Evolutionary conservation across 2,797 vertebrate genomes (phyloP), one percentile per base, ranked within the genome.

Genomic region (Parauchenoglanis ngamensis): DNA sequence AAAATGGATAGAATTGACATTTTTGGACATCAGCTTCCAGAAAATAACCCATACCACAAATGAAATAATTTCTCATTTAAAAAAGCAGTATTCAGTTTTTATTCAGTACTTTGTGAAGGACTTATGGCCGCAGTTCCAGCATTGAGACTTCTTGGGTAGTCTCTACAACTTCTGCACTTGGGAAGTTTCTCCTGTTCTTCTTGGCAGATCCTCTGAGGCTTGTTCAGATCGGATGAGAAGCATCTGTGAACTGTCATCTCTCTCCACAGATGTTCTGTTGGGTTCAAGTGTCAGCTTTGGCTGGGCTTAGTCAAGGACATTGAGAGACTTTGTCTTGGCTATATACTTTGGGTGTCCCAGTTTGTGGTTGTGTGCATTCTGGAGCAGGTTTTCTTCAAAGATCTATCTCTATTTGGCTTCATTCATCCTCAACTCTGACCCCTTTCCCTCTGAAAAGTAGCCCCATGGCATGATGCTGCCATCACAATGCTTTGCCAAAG

Each of bases 301-400:
- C 52, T 54, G 49, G 49, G 49, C n/a, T 77, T 77, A 31, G 25
- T 56, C 52, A 78, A 78, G 40, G 70, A 73, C 70, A 46, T 46
- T 73, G 10, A 23, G 21, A 54, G 75, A 31, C n/a, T 78, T 78
- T 78, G 15, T 77, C 75, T 77, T 77, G 49, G 75, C 52, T 77
- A 8, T 19, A 54, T 28, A 15, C 13, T 31, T 77, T 17, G 49
- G 75, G n/a, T n/a, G 6, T 49, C 11, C 46, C 12, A 15, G 46
- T 1, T n/a, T 75, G 72, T 75, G 23, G 1, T 49, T 75, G 72
- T 75, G 23, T 75, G 12, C n/a, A 25, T 23, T 77, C 12, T 28
- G 7, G 49, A 54, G 49, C 73, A 77, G 13, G n/a, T 52, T 46
- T 28, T 54, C 11, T 28, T 7, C 46, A 25, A 4, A 10, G 44